Evolutionary conservation across 2,888 invertebrate genomes (phyloP).

Genomic region (Heliothis peltigera): DNA sequence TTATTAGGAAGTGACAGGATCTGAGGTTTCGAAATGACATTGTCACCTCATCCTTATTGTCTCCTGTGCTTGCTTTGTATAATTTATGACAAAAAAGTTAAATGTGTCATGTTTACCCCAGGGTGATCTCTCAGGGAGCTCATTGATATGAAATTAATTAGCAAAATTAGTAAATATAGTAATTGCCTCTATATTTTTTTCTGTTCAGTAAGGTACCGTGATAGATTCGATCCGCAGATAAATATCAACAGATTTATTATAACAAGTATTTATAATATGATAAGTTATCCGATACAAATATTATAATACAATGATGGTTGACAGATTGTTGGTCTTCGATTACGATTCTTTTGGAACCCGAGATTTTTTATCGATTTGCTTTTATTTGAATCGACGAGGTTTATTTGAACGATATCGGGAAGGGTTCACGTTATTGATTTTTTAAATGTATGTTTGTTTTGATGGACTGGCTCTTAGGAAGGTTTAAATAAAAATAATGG

Average conservation of each 20-base stretch:
- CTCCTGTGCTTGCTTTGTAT: slow-evolving; percentile 1
- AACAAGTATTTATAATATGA: slow-evolving; percentile 71
- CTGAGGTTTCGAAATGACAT: slow-evolving; percentile 61
- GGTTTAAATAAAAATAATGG: slow-evolving; percentile 66
- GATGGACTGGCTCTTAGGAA: slow-evolving; percentile 78
- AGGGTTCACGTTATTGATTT: slow-evolving; percentile 87
- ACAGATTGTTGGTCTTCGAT: slow-evolving; percentile 85
- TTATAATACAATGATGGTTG: slow-evolving; percentile 84
- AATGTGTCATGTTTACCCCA: background rate
- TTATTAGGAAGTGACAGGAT: slow-evolving; percentile 69
- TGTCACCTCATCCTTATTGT: slow-evolving; percentile 50
- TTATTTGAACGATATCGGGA: slow-evolving; percentile 84
- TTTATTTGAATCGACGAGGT: slow-evolving; percentile 80
- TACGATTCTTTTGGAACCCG: slow-evolving; percentile 66
- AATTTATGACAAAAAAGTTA: slow-evolving; percentile 17
- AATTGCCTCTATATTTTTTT: background rate
- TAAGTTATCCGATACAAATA: slow-evolving; percentile 68
- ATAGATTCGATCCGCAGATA: slow-evolving; percentile 24
- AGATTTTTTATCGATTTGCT: slow-evolving; percentile 72
- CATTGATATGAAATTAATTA: background rate
- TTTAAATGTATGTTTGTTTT: slow-evolving; percentile 83
- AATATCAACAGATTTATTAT: slow-evolving; percentile 66
- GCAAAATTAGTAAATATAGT: background rate
- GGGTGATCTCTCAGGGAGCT: background rate
- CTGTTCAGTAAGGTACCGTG: no score